These are phyloP conservation scores for Cebus imitator DNA, from an alignment of 2,113 vertebrate species.

Conservation along the genomic window DNA sequence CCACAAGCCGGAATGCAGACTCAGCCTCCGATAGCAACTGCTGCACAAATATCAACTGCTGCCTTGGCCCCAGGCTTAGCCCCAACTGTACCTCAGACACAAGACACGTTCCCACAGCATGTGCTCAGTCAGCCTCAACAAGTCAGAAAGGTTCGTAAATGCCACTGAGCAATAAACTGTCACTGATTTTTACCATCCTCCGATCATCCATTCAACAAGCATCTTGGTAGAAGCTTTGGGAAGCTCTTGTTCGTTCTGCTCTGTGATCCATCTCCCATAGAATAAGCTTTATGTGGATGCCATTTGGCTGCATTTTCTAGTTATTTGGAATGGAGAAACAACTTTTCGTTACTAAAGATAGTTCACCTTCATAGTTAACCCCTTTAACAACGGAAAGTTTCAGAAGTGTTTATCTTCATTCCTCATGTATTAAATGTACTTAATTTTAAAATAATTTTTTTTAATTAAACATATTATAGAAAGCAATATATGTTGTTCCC, in stretches of 20 bases:
- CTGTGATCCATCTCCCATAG: fast-evolving
- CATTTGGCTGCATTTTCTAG: background rate
- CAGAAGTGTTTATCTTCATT: background rate
- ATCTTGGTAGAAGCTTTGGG: fast-evolving
- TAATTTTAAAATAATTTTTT: background rate
- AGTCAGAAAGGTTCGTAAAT: slow-evolving; percentile 88
- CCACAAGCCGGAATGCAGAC: slow-evolving; percentile 82
- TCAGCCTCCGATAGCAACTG: slow-evolving; percentile 81
- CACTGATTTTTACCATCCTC: fast-evolving
- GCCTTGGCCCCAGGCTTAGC: slow-evolving; percentile 82
- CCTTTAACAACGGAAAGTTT: background rate
- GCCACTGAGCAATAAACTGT: background rate
- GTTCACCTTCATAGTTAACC: background rate
- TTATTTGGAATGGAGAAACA: background rate
- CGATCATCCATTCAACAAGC: fast-evolving
- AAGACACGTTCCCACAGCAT: slow-evolving; percentile 83
- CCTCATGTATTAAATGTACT: background rate
- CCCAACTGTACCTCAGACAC: slow-evolving; percentile 85
- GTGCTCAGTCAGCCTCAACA: slow-evolving; percentile 84
- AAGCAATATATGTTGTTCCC: background rate
- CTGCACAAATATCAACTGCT: slow-evolving; percentile 79
- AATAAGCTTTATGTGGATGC: background rate
- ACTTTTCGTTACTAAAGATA: background rate
- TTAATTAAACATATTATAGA: background rate
- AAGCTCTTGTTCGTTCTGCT: background rate